A percentile compares a stretch with the other conserved stretches of the same genome.
Evolutionary conservation across 1,140 invertebrate species (phyloP).

Genomic region (Eurosta solidaginis): DNA sequence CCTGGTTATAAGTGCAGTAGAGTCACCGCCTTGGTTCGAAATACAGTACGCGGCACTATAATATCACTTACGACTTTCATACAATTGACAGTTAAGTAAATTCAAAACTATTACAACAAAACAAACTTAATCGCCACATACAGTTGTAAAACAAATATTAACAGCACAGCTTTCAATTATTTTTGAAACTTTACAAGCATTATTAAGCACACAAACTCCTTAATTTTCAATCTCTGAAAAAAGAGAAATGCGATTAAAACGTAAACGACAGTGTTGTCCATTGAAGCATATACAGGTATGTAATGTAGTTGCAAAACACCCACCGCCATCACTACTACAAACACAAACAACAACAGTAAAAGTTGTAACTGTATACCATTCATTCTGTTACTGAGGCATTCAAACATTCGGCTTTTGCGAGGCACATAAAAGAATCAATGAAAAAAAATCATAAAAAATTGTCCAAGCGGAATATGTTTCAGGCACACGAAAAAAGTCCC

Average conservation of each 20-base stretch:
- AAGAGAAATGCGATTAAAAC: background rate
- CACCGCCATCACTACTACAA: background rate
- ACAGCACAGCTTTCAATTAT: too few species aligned
- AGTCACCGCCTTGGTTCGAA: too few species aligned
- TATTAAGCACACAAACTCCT: background rate
- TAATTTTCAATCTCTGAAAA: background rate
- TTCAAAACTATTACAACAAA: too few species aligned
- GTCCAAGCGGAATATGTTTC: background rate
- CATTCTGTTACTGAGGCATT: background rate
- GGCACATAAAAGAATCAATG: background rate
- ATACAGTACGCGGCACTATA: too few species aligned
- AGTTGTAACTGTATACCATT: too few species aligned
- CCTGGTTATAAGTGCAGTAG: too few species aligned
- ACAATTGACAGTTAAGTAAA: too few species aligned
- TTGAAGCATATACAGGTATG: conserved; percentile 2
- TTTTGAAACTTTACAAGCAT: too few species aligned
- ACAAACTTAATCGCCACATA: too few species aligned
- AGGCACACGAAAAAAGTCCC: background rate
- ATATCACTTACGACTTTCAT: too few species aligned
- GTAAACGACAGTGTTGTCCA: background rate
- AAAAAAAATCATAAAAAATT: conserved; percentile 13
- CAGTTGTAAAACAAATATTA: too few species aligned
- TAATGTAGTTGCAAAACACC: background rate
- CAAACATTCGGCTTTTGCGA: conserved; percentile 3
- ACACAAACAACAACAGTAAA: background rate